A percentile compares a stretch with the other conserved stretches of the same genome.
These are phyloP conservation scores for Lepus timidus DNA, from an alignment of 2,113 vertebrate species.

Conservation along the genomic window DNA sequence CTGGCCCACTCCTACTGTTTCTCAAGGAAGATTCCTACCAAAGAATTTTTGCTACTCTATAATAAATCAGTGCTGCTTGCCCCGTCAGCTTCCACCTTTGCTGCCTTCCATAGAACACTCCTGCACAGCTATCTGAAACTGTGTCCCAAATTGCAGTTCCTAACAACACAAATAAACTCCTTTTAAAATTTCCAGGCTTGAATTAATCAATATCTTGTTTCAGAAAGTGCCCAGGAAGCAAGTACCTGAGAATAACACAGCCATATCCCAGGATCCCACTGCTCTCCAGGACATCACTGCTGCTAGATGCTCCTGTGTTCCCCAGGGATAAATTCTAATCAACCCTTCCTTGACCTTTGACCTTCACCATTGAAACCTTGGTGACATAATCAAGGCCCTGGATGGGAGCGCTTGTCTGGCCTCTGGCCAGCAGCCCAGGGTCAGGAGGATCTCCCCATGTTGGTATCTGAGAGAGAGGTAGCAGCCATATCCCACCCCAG, in stretches of 20 bases:
- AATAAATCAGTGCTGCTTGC: too few species aligned
- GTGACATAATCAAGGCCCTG: not conserved
- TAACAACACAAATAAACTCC: too few species aligned
- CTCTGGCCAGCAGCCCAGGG: not conserved
- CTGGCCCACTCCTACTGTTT: too few species aligned
- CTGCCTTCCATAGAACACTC: too few species aligned
- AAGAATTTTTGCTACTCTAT: too few species aligned
- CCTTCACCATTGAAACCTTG: not conserved
- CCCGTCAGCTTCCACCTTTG: too few species aligned
- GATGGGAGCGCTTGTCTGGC: not conserved
- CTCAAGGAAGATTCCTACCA: too few species aligned
- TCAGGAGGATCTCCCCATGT: not conserved
- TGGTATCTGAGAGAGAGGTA: not conserved
- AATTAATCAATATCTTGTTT: too few species aligned
- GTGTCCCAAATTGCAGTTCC: too few species aligned
- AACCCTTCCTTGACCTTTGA: not conserved
- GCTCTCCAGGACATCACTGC: not conserved
- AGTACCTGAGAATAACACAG: not conserved
- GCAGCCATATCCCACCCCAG: not conserved
- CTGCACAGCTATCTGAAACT: too few species aligned
- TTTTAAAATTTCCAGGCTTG: too few species aligned
- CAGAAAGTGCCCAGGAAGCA: not conserved
- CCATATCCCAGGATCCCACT: not conserved
- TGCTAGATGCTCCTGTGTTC: fast-evolving
- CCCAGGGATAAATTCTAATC: not conserved